Percentiles rank a stretch among this genome's conserved stretches.
Evolutionary conservation across 2,797 vertebrate genomes (phyloP).

Genomic region (Dipus sagitta): DNA sequence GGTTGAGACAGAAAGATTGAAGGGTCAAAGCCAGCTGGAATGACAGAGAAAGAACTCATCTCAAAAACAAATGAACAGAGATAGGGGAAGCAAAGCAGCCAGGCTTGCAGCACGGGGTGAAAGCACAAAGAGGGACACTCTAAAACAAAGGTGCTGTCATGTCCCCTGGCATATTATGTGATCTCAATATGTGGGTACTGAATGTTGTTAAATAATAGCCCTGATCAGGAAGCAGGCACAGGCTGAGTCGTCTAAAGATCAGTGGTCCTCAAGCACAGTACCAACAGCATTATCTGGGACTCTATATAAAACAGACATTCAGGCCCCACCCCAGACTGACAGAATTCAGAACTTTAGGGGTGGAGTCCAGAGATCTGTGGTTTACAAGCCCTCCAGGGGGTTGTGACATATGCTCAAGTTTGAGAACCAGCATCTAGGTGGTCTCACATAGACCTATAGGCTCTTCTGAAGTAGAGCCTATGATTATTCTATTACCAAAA

Average conservation of each 20-base stretch:
- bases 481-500: background rate
- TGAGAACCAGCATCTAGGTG: background rate
- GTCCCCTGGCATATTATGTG: background rate
- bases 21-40: background rate
- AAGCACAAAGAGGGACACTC: background rate
- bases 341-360: background rate
- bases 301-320: background rate
- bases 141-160: background rate
- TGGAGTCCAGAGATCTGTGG: background rate
- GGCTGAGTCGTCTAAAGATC: background rate
- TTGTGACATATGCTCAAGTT: background rate
- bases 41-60: background rate
- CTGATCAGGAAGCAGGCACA: background rate
- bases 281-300: background rate
- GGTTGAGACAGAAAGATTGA: background rate
- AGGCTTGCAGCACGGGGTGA: background rate
- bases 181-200: too few species aligned
- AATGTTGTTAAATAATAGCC: background rate
- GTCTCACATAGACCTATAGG: background rate
- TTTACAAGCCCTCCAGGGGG: background rate
- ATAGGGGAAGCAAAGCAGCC: background rate
- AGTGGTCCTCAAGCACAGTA: background rate
- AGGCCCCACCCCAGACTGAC: background rate
- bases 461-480: background rate
- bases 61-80: background rate